phyloP scores from a whole-genome alignment of 2,888 invertebrate genomes.

The Agrotis segetum region DNA sequence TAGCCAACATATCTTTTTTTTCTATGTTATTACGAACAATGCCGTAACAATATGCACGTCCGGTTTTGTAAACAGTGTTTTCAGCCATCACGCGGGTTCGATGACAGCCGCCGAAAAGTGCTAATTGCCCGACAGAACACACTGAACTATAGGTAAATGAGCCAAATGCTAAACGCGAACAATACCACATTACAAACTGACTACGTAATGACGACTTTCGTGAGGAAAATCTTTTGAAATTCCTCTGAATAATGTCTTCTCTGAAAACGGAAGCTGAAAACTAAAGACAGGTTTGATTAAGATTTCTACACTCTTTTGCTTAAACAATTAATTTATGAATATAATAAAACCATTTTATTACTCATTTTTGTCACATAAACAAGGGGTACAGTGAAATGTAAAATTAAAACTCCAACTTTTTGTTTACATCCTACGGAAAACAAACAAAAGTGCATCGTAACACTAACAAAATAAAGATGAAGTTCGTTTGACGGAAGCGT shows the following conservation, averaged over 20 bases:
- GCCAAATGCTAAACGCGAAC: slow-evolving; percentile 67
- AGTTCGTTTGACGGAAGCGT: slow-evolving; percentile 72
- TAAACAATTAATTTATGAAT: slow-evolving; percentile 60
- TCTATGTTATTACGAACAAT: slow-evolving; percentile 6
- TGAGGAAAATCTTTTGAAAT: neutral
- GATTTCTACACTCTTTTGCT: slow-evolving; percentile 32
- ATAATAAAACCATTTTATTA: slow-evolving; percentile 65
- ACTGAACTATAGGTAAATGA: slow-evolving; percentile 70
- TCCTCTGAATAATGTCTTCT: neutral
- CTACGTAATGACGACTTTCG: slow-evolving; percentile 32
- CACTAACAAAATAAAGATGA: slow-evolving; percentile 71
- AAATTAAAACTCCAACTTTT: slow-evolving; percentile 64
- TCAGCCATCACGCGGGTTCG: slow-evolving; percentile 70
- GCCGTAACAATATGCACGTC: slow-evolving; percentile 44
- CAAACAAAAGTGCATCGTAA: slow-evolving; percentile 71
- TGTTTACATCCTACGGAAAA: slow-evolving; percentile 59
- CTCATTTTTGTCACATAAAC: slow-evolving; percentile 71
- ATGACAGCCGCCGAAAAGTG: slow-evolving; percentile 84
- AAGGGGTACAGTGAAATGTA: slow-evolving; percentile 63
- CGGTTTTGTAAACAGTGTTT: slow-evolving; percentile 63
- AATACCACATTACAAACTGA: slow-evolving; percentile 34
- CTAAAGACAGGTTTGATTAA: slow-evolving; percentile 28
- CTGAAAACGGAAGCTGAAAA: slow-evolving; percentile 8
- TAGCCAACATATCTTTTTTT: neutral
- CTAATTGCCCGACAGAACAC: slow-evolving; percentile 78